Evolutionary conservation across 1,140 invertebrate species (phyloP).

Genomic region (Drosophila rufa): DNA sequence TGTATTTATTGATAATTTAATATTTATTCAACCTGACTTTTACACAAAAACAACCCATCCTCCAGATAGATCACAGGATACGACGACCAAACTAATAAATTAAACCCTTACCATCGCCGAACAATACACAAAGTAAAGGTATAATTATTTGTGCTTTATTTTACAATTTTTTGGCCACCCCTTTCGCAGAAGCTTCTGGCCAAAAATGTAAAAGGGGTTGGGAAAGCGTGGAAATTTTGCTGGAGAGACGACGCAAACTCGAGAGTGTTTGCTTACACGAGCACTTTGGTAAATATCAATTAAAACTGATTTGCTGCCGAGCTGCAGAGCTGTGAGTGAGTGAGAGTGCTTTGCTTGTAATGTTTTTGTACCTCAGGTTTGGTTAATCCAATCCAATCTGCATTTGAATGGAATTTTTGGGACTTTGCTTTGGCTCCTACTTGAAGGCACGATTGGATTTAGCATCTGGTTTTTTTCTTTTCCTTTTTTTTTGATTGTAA

Average conservation of each 20-base stretch:
- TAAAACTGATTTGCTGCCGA: conserved; percentile 76
- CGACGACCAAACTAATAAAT: conserved; percentile 14
- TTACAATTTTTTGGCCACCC: conserved; percentile 10
- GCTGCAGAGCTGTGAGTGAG: conserved; percentile 13
- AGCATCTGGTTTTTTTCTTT: conserved; percentile 15
- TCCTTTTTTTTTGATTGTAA: neutral
- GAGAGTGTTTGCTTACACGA: conserved; percentile 80
- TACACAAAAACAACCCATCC: neutral
- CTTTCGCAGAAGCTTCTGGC: neutral
- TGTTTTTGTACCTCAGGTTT: conserved; percentile 35
- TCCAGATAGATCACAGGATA: neutral
- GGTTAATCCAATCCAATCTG: conserved; percentile 65
- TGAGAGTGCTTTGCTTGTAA: conserved; percentile 25
- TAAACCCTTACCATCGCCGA: conserved; percentile 6
- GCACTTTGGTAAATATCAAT: conserved; percentile 83
- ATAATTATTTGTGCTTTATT: conserved; percentile 48
- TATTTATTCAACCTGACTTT: neutral
- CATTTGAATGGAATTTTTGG: conserved; percentile 64
- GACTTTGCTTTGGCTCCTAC: conserved; percentile 54
- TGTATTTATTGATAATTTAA: too few species aligned
- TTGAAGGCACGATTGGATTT: conserved; percentile 46
- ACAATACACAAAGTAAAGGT: conserved; percentile 33
- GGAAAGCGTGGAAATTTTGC: conserved; percentile 57
- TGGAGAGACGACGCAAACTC: conserved; percentile 63
- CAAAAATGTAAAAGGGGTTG: conserved; percentile 2